phyloP scores from a whole-genome alignment of 2,797 vertebrate genomes.

The Danio aesculapii region DNA sequence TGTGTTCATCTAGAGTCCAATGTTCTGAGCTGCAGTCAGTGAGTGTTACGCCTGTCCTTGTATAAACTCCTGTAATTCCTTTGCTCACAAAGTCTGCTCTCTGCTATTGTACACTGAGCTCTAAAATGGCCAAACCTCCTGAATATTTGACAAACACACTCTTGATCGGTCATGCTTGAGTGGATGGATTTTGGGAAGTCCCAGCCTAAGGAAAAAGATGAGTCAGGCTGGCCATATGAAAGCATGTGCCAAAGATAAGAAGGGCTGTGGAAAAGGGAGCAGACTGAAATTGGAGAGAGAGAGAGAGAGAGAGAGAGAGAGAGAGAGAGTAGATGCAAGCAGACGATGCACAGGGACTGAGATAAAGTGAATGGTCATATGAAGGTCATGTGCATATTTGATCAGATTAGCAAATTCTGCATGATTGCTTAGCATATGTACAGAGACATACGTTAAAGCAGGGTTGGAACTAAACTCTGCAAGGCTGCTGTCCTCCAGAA shows the following conservation, averaged over 20 bases:
- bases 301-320: too few species aligned
- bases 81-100: background rate
- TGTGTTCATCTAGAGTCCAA: background rate
- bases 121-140: too few species aligned
- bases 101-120: too few species aligned
- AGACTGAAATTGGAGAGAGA: background rate
- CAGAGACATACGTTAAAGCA: too few species aligned
- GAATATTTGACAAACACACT: background rate
- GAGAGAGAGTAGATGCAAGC: background rate
- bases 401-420: background rate
- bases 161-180: background rate
- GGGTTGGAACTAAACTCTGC: too few species aligned
- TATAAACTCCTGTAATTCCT: slow-evolving; percentile 1
- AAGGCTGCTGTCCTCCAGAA: too few species aligned
- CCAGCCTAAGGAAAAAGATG: background rate
- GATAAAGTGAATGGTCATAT: slow-evolving; percentile 1
- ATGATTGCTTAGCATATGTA: background rate
- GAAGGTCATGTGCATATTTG: background rate
- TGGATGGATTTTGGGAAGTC: background rate
- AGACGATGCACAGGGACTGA: slow-evolving; percentile 9
- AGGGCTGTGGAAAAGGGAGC: background rate
- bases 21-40: slow-evolving; percentile 9
- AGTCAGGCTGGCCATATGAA: slow-evolving; percentile 3
- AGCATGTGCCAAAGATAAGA: slow-evolving; percentile 10
- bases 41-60: slow-evolving; percentile 1